phyloP scores from a whole-genome alignment of 2,888 invertebrate genomes.

The Drosophila nigritarsus region DNA sequence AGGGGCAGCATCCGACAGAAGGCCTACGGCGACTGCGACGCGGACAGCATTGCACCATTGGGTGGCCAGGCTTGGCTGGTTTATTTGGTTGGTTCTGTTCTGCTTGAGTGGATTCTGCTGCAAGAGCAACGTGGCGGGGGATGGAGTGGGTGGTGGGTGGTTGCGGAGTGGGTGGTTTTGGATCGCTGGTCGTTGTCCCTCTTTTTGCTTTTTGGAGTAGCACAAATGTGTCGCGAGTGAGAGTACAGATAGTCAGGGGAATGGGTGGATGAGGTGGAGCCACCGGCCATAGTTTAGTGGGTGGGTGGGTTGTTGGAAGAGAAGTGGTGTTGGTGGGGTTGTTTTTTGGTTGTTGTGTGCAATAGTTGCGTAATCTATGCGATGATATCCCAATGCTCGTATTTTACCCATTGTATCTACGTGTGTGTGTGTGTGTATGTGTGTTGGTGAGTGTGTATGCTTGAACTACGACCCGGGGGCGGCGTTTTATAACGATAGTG shows the following conservation, averaged over 20 bases:
- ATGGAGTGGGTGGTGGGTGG: constrained; percentile 11
- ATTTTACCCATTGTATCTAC: constrained; percentile 52
- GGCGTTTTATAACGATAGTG: constrained; percentile 40
- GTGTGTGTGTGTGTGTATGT: constrained; percentile 9
- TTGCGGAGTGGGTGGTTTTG: constrained; percentile 2
- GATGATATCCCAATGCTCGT: constrained; percentile 67
- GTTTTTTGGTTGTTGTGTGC: constrained; percentile 25
- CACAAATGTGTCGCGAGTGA: constrained; percentile 70
- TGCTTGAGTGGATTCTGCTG: constrained; percentile 66
- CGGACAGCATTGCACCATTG: constrained; percentile 40
- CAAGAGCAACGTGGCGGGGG: background rate
- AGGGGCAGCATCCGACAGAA: constrained; percentile 13
- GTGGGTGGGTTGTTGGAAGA: background rate
- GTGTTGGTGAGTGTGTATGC: constrained; percentile 25
- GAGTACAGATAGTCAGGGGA: background rate
- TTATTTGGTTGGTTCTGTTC: constrained; percentile 27
- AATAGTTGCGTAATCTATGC: constrained; percentile 78
- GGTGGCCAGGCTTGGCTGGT: constrained; percentile 22
- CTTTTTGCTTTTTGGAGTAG: constrained; percentile 64
- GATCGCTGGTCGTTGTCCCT: constrained; percentile 47
- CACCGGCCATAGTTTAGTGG: constrained; percentile 23
- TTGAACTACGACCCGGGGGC: constrained; percentile 54
- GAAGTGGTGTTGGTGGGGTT: background rate
- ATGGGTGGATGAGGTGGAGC: background rate
- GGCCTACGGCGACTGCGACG: constrained; percentile 27